Base-by-base conservation (phyloP, 2,888 invertebrate species). In the Parnassius orleans region DNA sequence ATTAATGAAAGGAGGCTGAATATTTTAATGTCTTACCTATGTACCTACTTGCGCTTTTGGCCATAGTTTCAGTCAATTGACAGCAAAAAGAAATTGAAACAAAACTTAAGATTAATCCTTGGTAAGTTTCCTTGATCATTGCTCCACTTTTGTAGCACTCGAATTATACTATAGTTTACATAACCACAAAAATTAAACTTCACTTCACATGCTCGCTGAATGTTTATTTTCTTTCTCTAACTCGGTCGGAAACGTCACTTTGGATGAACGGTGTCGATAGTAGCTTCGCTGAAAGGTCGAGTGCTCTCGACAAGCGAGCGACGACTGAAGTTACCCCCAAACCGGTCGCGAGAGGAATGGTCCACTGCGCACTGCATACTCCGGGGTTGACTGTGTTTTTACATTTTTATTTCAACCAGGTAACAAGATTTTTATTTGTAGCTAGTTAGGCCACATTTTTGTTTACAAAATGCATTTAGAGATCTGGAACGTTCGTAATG, bases 11-110 rank as follows among this genome's bases (percentile, higher is more conserved):
- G 33, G 7, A 33, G 7, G 33, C 5, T 5, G 33, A 33, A 7
- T 33, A 1, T 24, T 33, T 50, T 41, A 53, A 44, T 33, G 44
- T 65, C 88, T 87, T 67, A 90, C 91, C 90, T 67, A 90, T 90
- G 73, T 84, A 90, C 71, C 90, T 79, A 74, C 90, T 90, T 42
- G 91, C 90, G 69, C 90, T 90, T 68, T 90, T 90, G 14, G 91
- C 90, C 79, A 90, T 82, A 74, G 89, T 90, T 79, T 90, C 90
- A 64, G 84, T 87, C 19, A 91, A 81, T 71, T 91, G 91, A 76
- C 91, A 91, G 79, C 90, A 90, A 74, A 91, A 87, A 68, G 91
- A 89, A 68, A 91, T 87, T 51, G 91, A 90, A 73, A 90, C 76
- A 70, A 90, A 87, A 80, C 90, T 90, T 66, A 90, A 76, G 77